A percentile compares a stretch with the other conserved stretches of the same genome.
phyloP scores from a whole-genome alignment of 2,797 vertebrate species.

The Simalia tracyae region DNA sequence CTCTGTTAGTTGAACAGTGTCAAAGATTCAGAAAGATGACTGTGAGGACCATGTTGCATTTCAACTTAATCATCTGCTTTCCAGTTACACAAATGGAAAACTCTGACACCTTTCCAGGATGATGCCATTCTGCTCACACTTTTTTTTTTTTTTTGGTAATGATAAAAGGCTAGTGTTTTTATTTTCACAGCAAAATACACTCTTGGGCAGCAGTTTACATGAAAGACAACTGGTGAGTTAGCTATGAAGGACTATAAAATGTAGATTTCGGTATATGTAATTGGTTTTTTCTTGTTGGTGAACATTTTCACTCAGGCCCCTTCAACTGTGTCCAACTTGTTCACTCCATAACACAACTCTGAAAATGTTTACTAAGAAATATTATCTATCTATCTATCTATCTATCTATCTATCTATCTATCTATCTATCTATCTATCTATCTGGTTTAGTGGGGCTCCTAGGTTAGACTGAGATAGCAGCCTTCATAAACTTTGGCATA shows the following conservation, averaged over 20 bases:
- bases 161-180: neutral
- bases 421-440: neutral
- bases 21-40: constrained; percentile 35
- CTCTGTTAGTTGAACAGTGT: neutral
- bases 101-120: neutral
- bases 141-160: neutral
- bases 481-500: neutral
- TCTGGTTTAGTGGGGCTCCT: neutral
- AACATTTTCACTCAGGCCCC: neutral
- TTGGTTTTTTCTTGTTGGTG: neutral
- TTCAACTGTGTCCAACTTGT: neutral
- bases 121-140: constrained; percentile 2
- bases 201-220: neutral
- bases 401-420: neutral
- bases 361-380: neutral
- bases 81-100: constrained; percentile 25
- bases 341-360: neutral
- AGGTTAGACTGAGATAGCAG: neutral
- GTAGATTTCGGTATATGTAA: neutral
- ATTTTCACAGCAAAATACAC: constrained; percentile 32
- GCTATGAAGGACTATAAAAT: neutral
- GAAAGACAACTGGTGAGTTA: neutral
- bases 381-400: too few relatives aligned
- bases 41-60: constrained; percentile 4
- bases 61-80: constrained; percentile 29